Percentiles rank a stretch among this genome's conserved stretches.
phyloP scores from a whole-genome alignment of 2,113 vertebrate genomes.

The Leucoraja erinaceus region DNA sequence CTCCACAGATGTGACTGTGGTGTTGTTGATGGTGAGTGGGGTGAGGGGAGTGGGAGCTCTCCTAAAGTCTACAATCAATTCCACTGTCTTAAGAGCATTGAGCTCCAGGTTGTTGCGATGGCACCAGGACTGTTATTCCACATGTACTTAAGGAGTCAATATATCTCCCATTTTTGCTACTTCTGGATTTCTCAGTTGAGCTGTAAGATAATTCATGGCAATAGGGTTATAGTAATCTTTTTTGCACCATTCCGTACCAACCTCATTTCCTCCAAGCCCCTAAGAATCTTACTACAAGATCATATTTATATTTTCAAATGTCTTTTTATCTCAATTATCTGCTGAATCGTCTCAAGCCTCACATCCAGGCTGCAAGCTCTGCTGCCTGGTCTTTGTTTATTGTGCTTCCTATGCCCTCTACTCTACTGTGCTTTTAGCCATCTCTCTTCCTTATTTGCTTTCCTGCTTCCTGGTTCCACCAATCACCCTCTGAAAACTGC shows the following conservation, averaged over 20 bases:
- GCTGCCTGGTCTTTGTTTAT: not conserved
- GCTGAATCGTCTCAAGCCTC: not conserved
- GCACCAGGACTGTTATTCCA: constrained; percentile 18
- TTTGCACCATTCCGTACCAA: not conserved
- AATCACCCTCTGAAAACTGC: not conserved
- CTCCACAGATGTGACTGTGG: too few relatives aligned
- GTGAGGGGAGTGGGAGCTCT: too few relatives aligned
- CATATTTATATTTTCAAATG: not conserved
- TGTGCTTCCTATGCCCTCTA: not conserved
- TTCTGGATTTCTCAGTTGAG: too few relatives aligned
- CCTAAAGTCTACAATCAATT: too few relatives aligned
- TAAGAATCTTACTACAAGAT: not conserved
- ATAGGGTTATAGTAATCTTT: not conserved
- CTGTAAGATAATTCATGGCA: too few relatives aligned
- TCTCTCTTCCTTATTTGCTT: not conserved
- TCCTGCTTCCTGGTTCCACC: not conserved
- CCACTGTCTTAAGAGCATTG: too few relatives aligned
- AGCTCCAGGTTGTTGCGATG: too few relatives aligned
- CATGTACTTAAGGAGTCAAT: not conserved
- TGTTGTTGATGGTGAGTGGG: too few relatives aligned
- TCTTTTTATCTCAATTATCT: not conserved
- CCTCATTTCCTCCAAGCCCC: too few relatives aligned
- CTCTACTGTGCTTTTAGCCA: not conserved
- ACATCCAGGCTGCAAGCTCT: not conserved
- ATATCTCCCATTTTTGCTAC: not conserved